A percentile compares a stretch with the other conserved stretches of the same genome.
These are phyloP conservation scores for Drosophila lacteicornis DNA, from an alignment of 1,140 invertebrate species.

Conservation along the genomic window DNA sequence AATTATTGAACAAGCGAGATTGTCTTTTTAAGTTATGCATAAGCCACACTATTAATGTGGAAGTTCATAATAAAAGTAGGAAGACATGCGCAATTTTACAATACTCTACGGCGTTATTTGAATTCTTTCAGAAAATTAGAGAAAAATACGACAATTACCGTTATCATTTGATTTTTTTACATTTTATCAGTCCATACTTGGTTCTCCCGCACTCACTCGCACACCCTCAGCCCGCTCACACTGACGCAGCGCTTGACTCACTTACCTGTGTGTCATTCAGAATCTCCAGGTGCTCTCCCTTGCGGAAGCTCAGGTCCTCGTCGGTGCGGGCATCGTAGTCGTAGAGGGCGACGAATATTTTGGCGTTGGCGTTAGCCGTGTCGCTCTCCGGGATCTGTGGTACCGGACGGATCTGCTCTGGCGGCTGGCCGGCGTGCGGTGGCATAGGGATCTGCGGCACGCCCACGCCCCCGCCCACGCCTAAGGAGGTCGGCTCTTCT, in stretches of 20 bases:
- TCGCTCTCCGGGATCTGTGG: constrained; percentile 87
- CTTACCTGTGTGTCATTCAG: constrained; percentile 96
- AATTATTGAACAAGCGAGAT: too few species aligned
- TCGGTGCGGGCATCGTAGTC: constrained; percentile 99
- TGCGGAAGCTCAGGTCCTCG: constrained; percentile 99
- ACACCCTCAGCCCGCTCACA: constrained; percentile 1
- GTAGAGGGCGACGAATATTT: constrained; percentile 98
- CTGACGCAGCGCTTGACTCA: constrained; percentile 11
- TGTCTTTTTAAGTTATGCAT: too few species aligned
- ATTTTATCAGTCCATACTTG: constrained; percentile 13
- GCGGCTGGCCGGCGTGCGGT: constrained; percentile 66
- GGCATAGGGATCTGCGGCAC: constrained; percentile 72
- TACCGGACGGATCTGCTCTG: constrained; percentile 84
- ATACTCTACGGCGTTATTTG: background rate
- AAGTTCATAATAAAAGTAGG: too few species aligned
- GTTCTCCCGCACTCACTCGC: constrained; percentile 3
- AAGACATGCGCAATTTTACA: background rate
- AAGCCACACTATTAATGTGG: too few species aligned
- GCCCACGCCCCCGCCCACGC: constrained; percentile 65
- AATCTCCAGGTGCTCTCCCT: constrained; percentile 99
- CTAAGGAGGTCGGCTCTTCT: constrained; percentile 68
- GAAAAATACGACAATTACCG: constrained; percentile 12
- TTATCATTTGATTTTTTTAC: constrained; percentile 12
- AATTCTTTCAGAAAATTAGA: background rate
- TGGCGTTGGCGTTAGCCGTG: constrained; percentile 89